phyloP scores from a whole-genome alignment of 1,140 invertebrate genomes.

The Meloidogyne hapla region DNA sequence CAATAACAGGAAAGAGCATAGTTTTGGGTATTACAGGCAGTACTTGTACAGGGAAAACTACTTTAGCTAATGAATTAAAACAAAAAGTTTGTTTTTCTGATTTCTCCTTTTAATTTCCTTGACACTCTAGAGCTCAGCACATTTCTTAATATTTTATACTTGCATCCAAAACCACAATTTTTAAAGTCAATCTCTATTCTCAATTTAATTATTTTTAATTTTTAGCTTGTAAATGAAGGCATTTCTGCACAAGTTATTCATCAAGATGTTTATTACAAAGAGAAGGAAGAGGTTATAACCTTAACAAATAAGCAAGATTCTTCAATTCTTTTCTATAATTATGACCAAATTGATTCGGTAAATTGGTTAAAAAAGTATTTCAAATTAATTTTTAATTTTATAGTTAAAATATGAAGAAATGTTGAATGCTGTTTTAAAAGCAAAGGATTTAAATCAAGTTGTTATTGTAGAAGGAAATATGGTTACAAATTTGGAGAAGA shows the following conservation, averaged over 20 bases:
- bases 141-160: too few species aligned
- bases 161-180: constrained; percentile 12
- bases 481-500: constrained; percentile 27
- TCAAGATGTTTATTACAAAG: constrained; percentile 33
- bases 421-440: constrained; percentile 7
- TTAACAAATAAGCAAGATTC: constrained; percentile 9
- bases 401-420: constrained; percentile 2
- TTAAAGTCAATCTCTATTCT: constrained; percentile 15
- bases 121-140: too few species aligned
- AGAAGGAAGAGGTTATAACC: constrained; percentile 9
- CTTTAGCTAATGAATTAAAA: constrained; percentile 19
- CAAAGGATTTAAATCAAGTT: constrained; percentile 6
- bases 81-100: constrained; percentile 25
- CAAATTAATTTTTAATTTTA: neutral
- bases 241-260: constrained; percentile 8
- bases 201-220: neutral
- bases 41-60: constrained; percentile 40
- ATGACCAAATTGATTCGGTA: constrained; percentile 33
- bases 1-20: neutral
- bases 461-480: constrained; percentile 41
- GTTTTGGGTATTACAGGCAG: neutral
- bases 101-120: too few species aligned
- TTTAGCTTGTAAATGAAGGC: constrained; percentile 8
- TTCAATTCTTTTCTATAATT: constrained; percentile 38
- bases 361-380: neutral